Base-by-base conservation (phyloP, 2,113 vertebrate genomes). In the Sylvia atricapilla region DNA sequence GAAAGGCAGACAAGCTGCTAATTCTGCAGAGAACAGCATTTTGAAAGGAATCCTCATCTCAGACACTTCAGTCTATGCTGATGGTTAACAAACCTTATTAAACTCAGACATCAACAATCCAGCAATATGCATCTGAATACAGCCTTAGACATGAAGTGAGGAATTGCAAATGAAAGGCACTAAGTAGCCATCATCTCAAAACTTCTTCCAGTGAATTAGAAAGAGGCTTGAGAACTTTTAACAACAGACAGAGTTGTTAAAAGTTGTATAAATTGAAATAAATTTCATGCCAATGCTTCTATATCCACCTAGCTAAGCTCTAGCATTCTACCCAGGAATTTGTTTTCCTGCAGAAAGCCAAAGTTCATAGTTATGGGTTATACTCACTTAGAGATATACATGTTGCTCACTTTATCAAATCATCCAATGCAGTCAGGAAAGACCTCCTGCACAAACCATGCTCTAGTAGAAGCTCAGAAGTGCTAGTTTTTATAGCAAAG, bases 401-500 rank as follows among this genome's bases (percentile, higher is more conserved):
- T 22, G 33, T 79, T 43, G 63, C 7, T 60, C 50, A 56, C 15
- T 85, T 83, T 4, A 77, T 39, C 20, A 86, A 75, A 76, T 25
- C 52, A 53, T 6, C 9, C 3, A 31, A 6, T 9, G 13, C 20
- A 90, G 33, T 63, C 49, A 77, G 41, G 47, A 91, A 64, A 33
- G 5, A 21, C 23, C n/a, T 88, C 58, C 22, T 41, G 59, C 10
- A 58, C 4, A 62, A 79, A 46, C 9, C 10, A 72, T 9, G 6
- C 27, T 76, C 72, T 43, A 85, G 28, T 4, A 60, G 62, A 75
- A 72, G 18, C 9, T 80, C 44, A 35, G 11, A 79, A 64, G 10
- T 17, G 13, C 28, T 72, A 3, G 0, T 5, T 87, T 72, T 52
- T n/a, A 41, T 23, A 50, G 23, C 0, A 0, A 82, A 9, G 10